Base-by-base conservation (phyloP, 2,797 vertebrate genomes). In the Antennarius maculatus region DNA sequence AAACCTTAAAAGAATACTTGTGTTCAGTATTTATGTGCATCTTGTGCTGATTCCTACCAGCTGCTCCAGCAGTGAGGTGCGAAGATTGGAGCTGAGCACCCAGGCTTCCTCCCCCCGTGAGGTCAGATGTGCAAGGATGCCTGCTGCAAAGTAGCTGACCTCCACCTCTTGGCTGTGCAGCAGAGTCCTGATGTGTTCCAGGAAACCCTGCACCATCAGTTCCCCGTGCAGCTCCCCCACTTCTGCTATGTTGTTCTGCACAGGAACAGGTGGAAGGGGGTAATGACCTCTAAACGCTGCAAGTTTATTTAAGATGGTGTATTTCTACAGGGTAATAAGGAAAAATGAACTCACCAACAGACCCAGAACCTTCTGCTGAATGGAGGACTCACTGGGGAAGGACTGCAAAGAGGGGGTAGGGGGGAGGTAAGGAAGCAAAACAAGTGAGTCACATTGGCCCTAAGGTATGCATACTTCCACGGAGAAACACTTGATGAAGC, bases 131-230 rank as follows among this genome's bases (percentile, higher is more conserved):
- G 98, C 97, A 17, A 99, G 96, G 82, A 99, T 99, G 57, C 97
- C 97, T 17, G 97, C 98, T 0, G 98, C 98, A 43, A 99, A 99
- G 92, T 99, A 99, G 89, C 97, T 99, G 79, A 99, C 98, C 87
- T 99, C 98, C 79, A 99, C 98, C 87, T 99, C 97, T 2, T 95
- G 91, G 55, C 97, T 99, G 89, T 97, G 96, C 69, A 99, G 82
- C 74, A 99, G 86, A 61, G 90, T 93, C 62, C 96, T 94, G 90
- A 99, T 99, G 88, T 99, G 98, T 84, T 97, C 95, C 92, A 99
- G 94, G 68, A 99, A 99, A 23, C 96, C 90, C 85, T 96, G 96
- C 91, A 97, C 96, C 97, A 99, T 99, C 70, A 99, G 92, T 73
- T 99, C 96, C 11, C 92, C 92, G 49, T 99, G 98, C 58, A 99